Evolutionary conservation across 2,888 invertebrate genomes (phyloP).

Genomic region (Catocala fraxini): DNA sequence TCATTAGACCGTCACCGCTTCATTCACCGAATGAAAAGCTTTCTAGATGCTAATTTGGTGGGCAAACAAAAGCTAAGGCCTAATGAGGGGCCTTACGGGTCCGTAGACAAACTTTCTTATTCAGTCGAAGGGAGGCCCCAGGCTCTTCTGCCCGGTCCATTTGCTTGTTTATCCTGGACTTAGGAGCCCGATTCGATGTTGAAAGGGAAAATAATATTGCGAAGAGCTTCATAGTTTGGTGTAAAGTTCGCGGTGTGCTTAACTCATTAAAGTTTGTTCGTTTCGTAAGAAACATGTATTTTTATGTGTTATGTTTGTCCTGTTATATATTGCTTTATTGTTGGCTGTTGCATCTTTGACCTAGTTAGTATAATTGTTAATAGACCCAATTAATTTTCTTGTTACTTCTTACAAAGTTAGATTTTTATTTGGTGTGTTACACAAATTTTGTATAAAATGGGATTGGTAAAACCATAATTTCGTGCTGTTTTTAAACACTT

Average conservation of each 20-base stretch:
- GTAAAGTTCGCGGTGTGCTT: slow-evolving; percentile 44
- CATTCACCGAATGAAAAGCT: slow-evolving; percentile 70
- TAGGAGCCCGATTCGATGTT: slow-evolving; percentile 59
- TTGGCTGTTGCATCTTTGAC: not conserved
- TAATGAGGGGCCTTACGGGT: slow-evolving; percentile 81
- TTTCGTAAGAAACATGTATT: slow-evolving; percentile 7
- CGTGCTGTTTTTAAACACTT: too few species aligned
- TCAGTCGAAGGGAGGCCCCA: slow-evolving; percentile 69
- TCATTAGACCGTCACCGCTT: slow-evolving; percentile 71
- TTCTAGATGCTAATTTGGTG: slow-evolving; percentile 83
- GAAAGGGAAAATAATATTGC: slow-evolving; percentile 60
- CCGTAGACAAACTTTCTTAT: slow-evolving; percentile 83
- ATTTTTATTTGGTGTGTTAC: too few species aligned
- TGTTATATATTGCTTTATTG: not conserved
- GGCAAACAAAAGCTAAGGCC: slow-evolving; percentile 83
- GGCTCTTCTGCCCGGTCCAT: slow-evolving; percentile 83
- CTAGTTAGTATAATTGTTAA: too few species aligned
- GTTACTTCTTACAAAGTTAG: too few species aligned
- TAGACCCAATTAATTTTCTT: too few species aligned
- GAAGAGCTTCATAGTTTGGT: slow-evolving; percentile 56
- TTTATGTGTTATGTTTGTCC: slow-evolving; percentile 5
- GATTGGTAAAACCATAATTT: too few species aligned
- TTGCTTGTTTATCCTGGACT: slow-evolving; percentile 84
- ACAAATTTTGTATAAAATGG: too few species aligned
- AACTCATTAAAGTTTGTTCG: slow-evolving; percentile 40